These are phyloP conservation scores for Branchinecta lynchi DNA, from an alignment of 1,140 invertebrate species.

Conservation along the genomic window DNA sequence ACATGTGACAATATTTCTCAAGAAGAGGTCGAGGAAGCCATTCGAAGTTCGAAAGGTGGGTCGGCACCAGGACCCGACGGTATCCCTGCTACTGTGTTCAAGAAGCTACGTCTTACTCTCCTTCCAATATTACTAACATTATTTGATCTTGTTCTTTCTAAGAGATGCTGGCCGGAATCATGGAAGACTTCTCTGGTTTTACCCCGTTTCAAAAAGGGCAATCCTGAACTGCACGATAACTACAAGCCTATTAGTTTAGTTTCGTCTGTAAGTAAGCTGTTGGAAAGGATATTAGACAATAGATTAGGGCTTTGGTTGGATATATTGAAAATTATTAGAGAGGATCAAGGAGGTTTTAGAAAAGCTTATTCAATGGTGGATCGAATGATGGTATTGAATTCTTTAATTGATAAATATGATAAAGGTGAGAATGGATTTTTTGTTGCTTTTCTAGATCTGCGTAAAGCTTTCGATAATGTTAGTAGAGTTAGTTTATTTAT, in stretches of 20 bases:
- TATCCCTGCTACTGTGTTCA: neutral
- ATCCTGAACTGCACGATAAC: neutral
- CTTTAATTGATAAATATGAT: too few relatives aligned
- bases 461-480: too few relatives aligned
- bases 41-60: neutral
- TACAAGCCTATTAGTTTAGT: neutral
- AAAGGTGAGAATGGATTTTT: too few relatives aligned
- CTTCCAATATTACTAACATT: neutral
- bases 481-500: too few relatives aligned
- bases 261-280: too few relatives aligned
- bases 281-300: neutral
- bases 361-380: neutral
- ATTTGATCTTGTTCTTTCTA: neutral
- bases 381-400: constrained; percentile 3
- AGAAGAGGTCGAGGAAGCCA: neutral
- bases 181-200: neutral
- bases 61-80: neutral
- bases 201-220: neutral
- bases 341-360: neutral
- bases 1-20: neutral
- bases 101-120: neutral
- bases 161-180: neutral
- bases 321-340: neutral
- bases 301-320: neutral
- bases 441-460: too few relatives aligned